These are phyloP conservation scores for Sebastes jordani DNA, from an alignment of 2,797 vertebrate species.

Conservation along the genomic window DNA sequence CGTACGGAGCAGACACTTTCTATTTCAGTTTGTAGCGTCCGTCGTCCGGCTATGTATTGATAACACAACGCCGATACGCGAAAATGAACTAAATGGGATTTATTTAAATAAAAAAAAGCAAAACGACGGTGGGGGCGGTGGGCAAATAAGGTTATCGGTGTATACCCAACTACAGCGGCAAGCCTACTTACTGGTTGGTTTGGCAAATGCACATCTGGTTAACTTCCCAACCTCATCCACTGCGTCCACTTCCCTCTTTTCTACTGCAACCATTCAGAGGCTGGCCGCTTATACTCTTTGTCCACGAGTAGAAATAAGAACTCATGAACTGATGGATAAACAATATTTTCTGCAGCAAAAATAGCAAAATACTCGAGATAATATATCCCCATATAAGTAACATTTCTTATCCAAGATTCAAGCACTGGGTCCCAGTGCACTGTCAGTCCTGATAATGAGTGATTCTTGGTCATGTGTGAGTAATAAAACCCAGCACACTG, in stretches of 20 bases:
- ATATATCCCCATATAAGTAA: neutral
- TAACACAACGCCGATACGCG: too few species aligned
- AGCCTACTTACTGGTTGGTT: neutral
- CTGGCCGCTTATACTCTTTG: neutral
- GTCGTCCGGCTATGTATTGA: too few species aligned
- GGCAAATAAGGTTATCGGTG: too few species aligned
- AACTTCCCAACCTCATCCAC: neutral
- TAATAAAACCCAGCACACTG: conserved; percentile 58
- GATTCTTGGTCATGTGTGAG: conserved; percentile 64
- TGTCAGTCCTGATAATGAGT: conserved; percentile 45
- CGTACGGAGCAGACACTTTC: too few species aligned
- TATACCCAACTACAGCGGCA: too few species aligned
- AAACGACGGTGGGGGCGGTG: fast-evolving
- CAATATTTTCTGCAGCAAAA: neutral
- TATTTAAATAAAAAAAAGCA: too few species aligned
- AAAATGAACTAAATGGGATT: too few species aligned
- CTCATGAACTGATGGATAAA: neutral
- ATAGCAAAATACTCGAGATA: neutral
- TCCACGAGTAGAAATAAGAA: neutral
- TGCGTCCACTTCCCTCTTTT: neutral
- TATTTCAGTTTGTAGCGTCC: too few species aligned
- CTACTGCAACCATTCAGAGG: neutral
- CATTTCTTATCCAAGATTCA: neutral
- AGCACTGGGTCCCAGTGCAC: neutral
- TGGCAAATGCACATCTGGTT: neutral